Base-by-base conservation (phyloP, 1,140 invertebrate species). In the Brachionus plicatilis region DNA sequence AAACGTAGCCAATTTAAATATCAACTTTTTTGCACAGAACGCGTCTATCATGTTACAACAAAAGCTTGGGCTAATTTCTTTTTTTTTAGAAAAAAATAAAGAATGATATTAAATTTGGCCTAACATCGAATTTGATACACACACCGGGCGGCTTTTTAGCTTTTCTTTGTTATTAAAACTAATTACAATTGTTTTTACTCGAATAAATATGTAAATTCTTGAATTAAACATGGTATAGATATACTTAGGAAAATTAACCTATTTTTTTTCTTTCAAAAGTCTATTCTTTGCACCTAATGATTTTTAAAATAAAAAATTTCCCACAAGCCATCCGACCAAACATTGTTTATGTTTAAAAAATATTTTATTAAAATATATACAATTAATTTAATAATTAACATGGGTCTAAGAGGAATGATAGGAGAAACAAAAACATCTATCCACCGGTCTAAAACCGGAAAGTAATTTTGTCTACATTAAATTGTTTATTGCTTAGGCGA, bases 181-280 rank as follows among this genome's bases (percentile, higher is more conserved):
- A 60, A 60, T 60, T 60, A 60, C 53, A 60, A 60, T 60, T 60
- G 53, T 60, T 60, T 60, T 60, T 60, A 60, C n/a, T 60, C 53
- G 17, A 60, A 60, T 60, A 60, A 60, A 60, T 60, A 60, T 60
- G 53, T 60, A 60, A 60, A 60, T 60, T 60, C 53, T 60, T 60
- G 9, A 60, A 60, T 60, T 60, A 60, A 60, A 60, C 53, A 60
- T 60, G 53, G 53, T 60, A 60, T 27, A 60, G 9, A 60, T 20
- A 60, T 60, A 60, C 53, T 24, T 60, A 60, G 53, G 53, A 60
- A 60, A 60, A 60, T 60, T 60, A 60, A 60, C 53, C 53, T 60
- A 60, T 60, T 24, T 60, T 60, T 20, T 60, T 20, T 60, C 20
- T 60, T 27, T 60, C 17, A 20, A 60, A 60, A 60, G 53, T 60